Base-by-base conservation (phyloP, 2,888 invertebrate species). In the Aphidoletes aphidimyza region DNA sequence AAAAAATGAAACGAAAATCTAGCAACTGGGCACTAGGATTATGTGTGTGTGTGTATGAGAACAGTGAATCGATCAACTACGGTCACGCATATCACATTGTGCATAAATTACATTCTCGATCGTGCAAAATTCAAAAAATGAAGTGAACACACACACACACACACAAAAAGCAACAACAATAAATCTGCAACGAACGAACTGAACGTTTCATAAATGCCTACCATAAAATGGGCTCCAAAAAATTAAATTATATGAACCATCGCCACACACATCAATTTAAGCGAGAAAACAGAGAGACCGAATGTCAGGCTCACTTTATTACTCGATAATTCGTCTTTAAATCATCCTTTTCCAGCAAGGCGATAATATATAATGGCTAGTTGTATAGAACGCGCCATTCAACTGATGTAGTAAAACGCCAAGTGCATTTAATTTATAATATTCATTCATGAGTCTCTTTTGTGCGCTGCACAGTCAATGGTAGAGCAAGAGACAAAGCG, bases 361-460 rank as follows among this genome's bases (percentile, higher is more conserved):
- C 69, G 69, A 69, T 69, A 14, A 26, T 69, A 69, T 69, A 69
- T 34, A 34, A 69, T 14, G 30, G n/a, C n/a, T n/a, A n/a, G n/a
- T n/a, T n/a, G n/a, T n/a, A n/a, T n/a, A n/a, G n/a, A n/a, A n/a
- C n/a, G n/a, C n/a, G n/a, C n/a, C 26, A 26, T 69, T 69, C 69
- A 69, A 14, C 14, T 34, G 69, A 69, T 69, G 69, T 69, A 69
- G 69, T 69, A 69, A 69, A 69, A 69, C 69, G 69, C 69, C 30
- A 69, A 69, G 11, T 69, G 69, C 69, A 69, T 69, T 69, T 69
- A 69, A 69, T 69, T 69, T 69, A 69, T 69, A 69, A 69, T 69
- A 69, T 69, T 69, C 69, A 69, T 69, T 69, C 69, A 69, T 69
- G 69, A 30, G 69, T 6, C 69, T 47, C 47, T 9, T 47, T 47